Evolutionary conservation across 2,113 vertebrate species (phyloP).

Genomic region (Caracal caracal): DNA sequence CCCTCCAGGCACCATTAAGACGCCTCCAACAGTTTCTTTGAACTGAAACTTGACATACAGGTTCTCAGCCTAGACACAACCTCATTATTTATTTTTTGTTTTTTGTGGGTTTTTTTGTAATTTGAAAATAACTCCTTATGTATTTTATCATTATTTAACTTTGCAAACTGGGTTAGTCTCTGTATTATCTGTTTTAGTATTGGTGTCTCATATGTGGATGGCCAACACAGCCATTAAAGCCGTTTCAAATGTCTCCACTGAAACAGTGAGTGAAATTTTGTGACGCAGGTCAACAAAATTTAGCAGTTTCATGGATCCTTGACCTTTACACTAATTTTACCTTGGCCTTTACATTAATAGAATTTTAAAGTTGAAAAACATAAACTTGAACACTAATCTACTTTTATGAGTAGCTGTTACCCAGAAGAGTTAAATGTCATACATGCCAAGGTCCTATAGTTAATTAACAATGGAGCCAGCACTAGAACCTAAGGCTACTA

Average conservation of each 20-base stretch:
- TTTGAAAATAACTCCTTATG: slow-evolving; percentile 48
- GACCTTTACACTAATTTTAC: slow-evolving; percentile 25
- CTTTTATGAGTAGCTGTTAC: neutral
- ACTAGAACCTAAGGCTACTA: neutral
- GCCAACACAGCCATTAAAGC: neutral
- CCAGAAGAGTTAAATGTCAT: neutral
- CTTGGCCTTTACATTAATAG: neutral
- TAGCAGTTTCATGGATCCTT: neutral
- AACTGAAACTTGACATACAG: slow-evolving; percentile 79
- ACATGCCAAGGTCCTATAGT: neutral
- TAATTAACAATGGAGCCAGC: neutral
- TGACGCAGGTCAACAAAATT: neutral
- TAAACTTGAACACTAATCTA: neutral
- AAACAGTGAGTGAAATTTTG: slow-evolving; percentile 10
- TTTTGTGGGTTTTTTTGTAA: neutral
- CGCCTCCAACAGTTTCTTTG: slow-evolving; percentile 79
- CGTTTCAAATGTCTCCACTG: neutral
- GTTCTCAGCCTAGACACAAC: slow-evolving; percentile 55
- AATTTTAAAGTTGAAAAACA: slow-evolving; percentile 23
- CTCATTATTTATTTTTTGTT: neutral
- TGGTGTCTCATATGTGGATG: neutral
- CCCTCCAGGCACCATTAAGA: slow-evolving; percentile 80
- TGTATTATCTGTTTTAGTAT: neutral
- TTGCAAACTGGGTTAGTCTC: neutral
- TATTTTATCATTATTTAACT: slow-evolving; percentile 18